Conservation (phyloP, 2,888 invertebrate genomes). For the Ypsolopha sequella region DNA sequence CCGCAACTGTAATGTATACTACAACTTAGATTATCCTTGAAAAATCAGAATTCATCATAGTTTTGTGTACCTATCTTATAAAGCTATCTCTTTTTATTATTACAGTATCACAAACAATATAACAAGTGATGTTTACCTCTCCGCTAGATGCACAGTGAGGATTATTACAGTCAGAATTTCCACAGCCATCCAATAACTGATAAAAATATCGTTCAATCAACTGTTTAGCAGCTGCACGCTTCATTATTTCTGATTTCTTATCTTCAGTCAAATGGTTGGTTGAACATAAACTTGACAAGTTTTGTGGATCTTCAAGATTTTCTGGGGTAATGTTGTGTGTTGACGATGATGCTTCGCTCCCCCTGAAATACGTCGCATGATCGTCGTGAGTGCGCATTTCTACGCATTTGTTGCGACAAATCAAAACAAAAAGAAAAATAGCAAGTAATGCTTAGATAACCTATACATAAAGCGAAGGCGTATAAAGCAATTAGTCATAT, state of each 20-base stretch:
- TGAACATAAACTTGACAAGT: slow-evolving; percentile 41
- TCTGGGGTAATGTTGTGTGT: slow-evolving; percentile 44
- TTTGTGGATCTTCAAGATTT: slow-evolving; percentile 30
- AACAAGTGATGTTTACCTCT: slow-evolving; percentile 67
- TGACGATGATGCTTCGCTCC: slow-evolving; percentile 69
- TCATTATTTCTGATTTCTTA: slow-evolving; percentile 70
- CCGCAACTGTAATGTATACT: slow-evolving; percentile 62
- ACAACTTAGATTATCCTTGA: not conserved
- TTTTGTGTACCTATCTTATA: not conserved
- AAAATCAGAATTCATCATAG: not conserved
- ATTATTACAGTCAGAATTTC: slow-evolving; percentile 89
- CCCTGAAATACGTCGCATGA: slow-evolving; percentile 30
- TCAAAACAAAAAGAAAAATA: slow-evolving; percentile 56
- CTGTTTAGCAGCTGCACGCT: slow-evolving; percentile 83
- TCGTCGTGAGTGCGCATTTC: not conserved
- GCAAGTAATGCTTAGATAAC: slow-evolving; percentile 61
- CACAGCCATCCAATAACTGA: slow-evolving; percentile 93
- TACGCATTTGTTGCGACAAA: not conserved
- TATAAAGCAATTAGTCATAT: slow-evolving; percentile 10
- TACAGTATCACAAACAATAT: not conserved
- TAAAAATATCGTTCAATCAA: slow-evolving; percentile 94
- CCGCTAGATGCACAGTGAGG: slow-evolving; percentile 92
- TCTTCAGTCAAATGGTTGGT: too few relatives aligned
- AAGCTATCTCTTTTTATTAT: not conserved
- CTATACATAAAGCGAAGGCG: slow-evolving; percentile 27